Percentiles rank a stretch among this genome's conserved stretches.
Evolutionary conservation across 1,140 invertebrate species (phyloP).

Genomic region (Neodiprion pinetum): DNA sequence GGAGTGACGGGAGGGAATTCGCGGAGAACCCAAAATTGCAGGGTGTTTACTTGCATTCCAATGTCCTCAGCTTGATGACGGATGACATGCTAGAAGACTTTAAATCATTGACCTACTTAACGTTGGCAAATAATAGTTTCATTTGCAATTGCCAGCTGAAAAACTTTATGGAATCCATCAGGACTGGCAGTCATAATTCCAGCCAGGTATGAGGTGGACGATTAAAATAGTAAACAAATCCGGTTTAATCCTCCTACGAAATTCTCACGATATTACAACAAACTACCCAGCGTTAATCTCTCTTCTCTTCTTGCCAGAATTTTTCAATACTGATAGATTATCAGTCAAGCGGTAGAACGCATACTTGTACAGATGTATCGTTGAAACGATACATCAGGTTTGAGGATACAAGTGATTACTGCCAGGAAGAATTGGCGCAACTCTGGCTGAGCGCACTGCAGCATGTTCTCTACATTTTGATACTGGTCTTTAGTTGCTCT

Average conservation of each 20-base stretch:
- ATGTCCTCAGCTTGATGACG: constrained; percentile 64
- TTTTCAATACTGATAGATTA: constrained; percentile 46
- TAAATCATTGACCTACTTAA: constrained; percentile 48
- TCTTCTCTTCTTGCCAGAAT: constrained; percentile 45
- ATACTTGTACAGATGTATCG: constrained; percentile 51
- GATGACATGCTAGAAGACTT: constrained; percentile 60
- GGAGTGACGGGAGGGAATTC: constrained; percentile 55
- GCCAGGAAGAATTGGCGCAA: background rate
- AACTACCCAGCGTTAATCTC: constrained; percentile 23
- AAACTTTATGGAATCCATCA: constrained; percentile 57
- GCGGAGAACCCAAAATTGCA: constrained; percentile 49
- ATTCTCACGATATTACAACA: background rate
- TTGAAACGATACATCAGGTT: background rate
- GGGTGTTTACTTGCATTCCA: constrained; percentile 56
- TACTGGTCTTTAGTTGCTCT: constrained; percentile 43
- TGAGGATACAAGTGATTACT: background rate
- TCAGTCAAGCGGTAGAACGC: constrained; percentile 34
- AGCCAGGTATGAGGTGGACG: background rate
- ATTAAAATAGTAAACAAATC: background rate
- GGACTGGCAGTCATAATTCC: constrained; percentile 38
- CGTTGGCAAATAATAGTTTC: constrained; percentile 61
- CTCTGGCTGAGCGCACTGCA: background rate
- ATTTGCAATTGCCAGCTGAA: constrained; percentile 62
- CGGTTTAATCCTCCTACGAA: background rate
- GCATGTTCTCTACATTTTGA: constrained; percentile 23